phyloP scores from a whole-genome alignment of 2,113 vertebrate genomes.

The Indri indri region DNA sequence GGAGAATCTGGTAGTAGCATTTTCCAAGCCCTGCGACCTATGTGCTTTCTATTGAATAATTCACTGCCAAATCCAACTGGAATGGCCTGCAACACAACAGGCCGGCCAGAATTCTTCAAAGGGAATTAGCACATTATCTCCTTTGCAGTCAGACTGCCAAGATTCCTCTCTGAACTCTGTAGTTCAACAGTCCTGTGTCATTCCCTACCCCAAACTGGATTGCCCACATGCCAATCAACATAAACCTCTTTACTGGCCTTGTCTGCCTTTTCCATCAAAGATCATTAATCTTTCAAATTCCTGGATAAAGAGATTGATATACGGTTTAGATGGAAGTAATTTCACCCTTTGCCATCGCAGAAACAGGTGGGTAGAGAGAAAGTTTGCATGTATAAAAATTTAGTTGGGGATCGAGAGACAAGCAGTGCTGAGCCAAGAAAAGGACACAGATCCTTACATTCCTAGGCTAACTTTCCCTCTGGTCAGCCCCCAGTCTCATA shows the following conservation, averaged over 20 bases:
- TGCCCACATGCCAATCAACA: background rate
- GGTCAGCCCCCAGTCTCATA: background rate
- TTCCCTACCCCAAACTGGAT: background rate
- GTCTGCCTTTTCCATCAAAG: background rate
- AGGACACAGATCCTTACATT: background rate
- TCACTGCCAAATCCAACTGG: background rate
- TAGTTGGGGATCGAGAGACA: background rate
- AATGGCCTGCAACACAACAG: background rate
- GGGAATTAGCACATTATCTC: conserved; percentile 19
- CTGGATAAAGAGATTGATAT: background rate
- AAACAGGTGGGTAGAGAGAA: background rate
- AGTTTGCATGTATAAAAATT: background rate
- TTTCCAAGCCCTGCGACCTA: background rate
- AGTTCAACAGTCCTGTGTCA: conserved; percentile 3
- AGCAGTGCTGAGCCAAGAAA: background rate
- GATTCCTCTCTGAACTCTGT: background rate
- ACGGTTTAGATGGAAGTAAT: background rate
- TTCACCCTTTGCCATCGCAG: background rate
- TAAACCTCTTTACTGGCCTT: background rate
- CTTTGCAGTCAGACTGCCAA: background rate
- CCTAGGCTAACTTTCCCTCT: background rate
- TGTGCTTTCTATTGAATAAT: background rate
- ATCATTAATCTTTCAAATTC: background rate
- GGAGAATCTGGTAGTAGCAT: background rate
- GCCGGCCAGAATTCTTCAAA: background rate